These are phyloP conservation scores for Drosophila mojavensis DNA, from an alignment of 1,140 invertebrate species.

Conservation along the genomic window DNA sequence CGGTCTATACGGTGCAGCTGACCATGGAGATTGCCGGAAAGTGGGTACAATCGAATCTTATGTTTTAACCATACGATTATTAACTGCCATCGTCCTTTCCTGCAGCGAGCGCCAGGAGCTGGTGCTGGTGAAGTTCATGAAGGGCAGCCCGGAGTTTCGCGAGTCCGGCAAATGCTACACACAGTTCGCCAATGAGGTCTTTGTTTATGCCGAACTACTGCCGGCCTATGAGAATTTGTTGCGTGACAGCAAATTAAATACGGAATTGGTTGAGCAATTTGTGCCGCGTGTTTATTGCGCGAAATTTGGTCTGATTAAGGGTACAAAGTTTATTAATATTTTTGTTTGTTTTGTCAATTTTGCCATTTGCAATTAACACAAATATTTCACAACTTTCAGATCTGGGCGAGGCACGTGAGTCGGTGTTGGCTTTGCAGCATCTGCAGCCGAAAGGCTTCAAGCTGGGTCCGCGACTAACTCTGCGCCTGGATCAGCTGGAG, in stretches of 20 bases:
- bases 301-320: constrained; percentile 60
- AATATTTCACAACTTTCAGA: constrained; percentile 20
- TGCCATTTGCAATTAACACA: neutral
- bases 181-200: constrained; percentile 77
- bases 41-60: constrained; percentile 5
- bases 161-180: constrained; percentile 68
- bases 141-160: constrained; percentile 66
- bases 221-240: constrained; percentile 70
- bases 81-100: neutral
- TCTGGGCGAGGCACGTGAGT: constrained; percentile 49
- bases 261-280: constrained; percentile 50
- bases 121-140: constrained; percentile 79
- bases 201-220: constrained; percentile 65
- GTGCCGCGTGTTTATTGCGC: constrained; percentile 63
- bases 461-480: constrained; percentile 60
- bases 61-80: neutral
- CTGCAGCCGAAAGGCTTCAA: constrained; percentile 63
- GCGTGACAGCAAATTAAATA: constrained; percentile 49
- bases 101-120: constrained; percentile 32
- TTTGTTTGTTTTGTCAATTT: neutral
- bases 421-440: constrained; percentile 74
- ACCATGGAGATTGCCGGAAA: constrained; percentile 40
- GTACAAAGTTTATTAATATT: constrained; percentile 20
- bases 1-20: constrained; percentile 69
- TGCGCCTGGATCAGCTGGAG: constrained; percentile 67